Base-by-base conservation (phyloP, 2,888 invertebrate species). In the Drosophila pseudotakahashii region DNA sequence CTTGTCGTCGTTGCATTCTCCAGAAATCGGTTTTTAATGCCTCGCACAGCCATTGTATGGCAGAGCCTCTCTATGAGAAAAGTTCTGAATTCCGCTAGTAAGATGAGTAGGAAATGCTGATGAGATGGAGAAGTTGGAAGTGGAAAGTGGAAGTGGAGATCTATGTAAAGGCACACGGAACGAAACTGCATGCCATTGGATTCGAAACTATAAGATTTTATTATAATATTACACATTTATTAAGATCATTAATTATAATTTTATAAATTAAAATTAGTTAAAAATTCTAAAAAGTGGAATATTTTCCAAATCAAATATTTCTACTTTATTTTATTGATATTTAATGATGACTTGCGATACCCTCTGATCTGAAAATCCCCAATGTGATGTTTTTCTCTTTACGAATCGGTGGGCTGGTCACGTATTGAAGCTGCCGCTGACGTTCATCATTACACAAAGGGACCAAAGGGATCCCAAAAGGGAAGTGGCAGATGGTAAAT, bases 21-120 rank as follows among this genome's bases (percentile, higher is more conserved):
- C 66, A 69, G 64, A 79, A 80, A 75, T 80, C 64, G 69, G 45
- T 63, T 77, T 76, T 72, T 64, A 79, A 76, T 74, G 77, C 64
- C 73, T 34, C 48, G 14, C 51, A 47, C 30, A 30, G 37, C 19
- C 36, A 48, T 69, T 48, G 41, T 62, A 53, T 48, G 52, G 52
- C 45, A 30, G 34, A 7, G n/a, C 42, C 13, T 34, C n/a, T 44
- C 42, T n/a, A 16, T 13, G 19, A 23, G 44, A 23, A 32, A 14
- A 34, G 32, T 7, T 14, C 32, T 42, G 54, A 55, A 55, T 55
- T 55, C 54, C 54, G 32, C 44, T 44, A n/a, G 16, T 32, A n/a
- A 19, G 10, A 32, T 47, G 47, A 7, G 14, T 32, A 7, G 30
- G 30, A 47, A 47, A 11, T 32, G 30, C 14, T 19, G 19, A 19